Evolutionary conservation across 2,113 vertebrate species (phyloP).

Genomic region (Hymenochirus boettgeri): DNA sequence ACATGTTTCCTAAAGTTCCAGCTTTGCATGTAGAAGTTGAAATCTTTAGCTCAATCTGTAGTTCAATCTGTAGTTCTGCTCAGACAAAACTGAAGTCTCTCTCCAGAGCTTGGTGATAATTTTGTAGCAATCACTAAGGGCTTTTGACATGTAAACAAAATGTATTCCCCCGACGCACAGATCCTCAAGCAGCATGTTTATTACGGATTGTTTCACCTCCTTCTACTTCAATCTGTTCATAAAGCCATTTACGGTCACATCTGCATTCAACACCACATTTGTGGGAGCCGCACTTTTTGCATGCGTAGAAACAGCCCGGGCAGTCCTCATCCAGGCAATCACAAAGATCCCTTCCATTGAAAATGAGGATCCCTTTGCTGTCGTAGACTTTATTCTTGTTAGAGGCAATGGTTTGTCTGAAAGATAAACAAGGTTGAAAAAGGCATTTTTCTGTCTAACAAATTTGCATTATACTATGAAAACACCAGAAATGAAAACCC

Average conservation of each 20-base stretch:
- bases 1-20: no score
- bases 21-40: no score
- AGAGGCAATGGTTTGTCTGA: slow-evolving; percentile 69
- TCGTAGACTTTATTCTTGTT: slow-evolving; percentile 91
- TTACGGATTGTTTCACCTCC: slow-evolving; percentile 92
- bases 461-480: no score
- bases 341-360: slow-evolving; percentile 84
- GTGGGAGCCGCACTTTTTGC: slow-evolving; percentile 80
- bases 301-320: slow-evolving; percentile 92
- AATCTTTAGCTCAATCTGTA: no score
- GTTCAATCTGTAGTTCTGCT: neutral
- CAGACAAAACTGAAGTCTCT: neutral
- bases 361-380: slow-evolving; percentile 79
- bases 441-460: neutral
- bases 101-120: neutral
- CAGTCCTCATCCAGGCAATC: slow-evolving; percentile 93
- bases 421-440: neutral
- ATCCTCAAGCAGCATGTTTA: slow-evolving; percentile 69
- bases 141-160: neutral
- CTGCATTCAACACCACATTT: slow-evolving; percentile 91
- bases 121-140: neutral
- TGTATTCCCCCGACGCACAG: no score
- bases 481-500: no score
- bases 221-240: slow-evolving; percentile 95
- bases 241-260: slow-evolving; percentile 95